phyloP scores from a whole-genome alignment of 1,140 invertebrate genomes.

The Heliconius melpomene region DNA sequence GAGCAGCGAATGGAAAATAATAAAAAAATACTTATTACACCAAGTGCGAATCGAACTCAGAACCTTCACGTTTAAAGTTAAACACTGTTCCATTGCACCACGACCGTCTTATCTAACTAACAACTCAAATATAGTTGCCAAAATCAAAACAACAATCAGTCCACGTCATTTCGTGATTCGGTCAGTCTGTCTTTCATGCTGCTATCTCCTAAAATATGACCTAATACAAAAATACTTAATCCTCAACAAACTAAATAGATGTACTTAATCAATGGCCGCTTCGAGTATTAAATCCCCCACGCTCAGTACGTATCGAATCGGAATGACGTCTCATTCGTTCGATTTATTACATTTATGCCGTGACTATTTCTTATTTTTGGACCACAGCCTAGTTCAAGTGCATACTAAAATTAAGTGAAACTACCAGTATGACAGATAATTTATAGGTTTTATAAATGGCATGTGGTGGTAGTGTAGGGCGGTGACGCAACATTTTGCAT shows the following conservation, averaged over 20 bases:
- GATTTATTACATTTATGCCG: constrained; percentile 68
- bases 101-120: neutral
- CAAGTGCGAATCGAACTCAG: too few relatives aligned
- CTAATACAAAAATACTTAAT: constrained; percentile 67
- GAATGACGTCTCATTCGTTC: constrained; percentile 77
- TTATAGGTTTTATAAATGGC: constrained; percentile 18
- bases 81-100: neutral
- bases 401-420: constrained; percentile 16
- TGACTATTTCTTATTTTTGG: constrained; percentile 39
- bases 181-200: neutral
- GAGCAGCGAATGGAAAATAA: too few relatives aligned
- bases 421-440: constrained; percentile 34
- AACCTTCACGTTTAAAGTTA: neutral
- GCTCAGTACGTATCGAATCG: constrained; percentile 74
- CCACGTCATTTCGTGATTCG: constrained; percentile 12
- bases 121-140: neutral
- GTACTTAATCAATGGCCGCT: constrained; percentile 74
- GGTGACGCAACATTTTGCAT: constrained; percentile 79
- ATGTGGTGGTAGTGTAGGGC: constrained; percentile 52
- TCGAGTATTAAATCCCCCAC: constrained; percentile 66
- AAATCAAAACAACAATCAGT: constrained; percentile 23
- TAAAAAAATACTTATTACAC: too few relatives aligned
- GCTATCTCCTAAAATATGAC: constrained; percentile 36
- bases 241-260: constrained; percentile 68
- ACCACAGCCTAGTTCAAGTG: constrained; percentile 44